Conservation (phyloP, 2,888 invertebrate species). For the Sisyra terminalis region DNA sequence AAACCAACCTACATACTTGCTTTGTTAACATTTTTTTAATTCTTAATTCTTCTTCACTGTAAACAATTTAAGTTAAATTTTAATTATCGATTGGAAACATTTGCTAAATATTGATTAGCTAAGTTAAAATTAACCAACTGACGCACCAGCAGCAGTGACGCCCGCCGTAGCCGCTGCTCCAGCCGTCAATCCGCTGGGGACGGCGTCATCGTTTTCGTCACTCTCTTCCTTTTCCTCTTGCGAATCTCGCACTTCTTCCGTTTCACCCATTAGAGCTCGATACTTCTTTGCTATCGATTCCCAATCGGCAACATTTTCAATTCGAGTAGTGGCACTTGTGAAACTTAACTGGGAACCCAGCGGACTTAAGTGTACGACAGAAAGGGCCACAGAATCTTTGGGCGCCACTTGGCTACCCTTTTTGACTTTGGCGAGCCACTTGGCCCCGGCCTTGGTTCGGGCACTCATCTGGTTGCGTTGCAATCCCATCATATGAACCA, state of each 20-base stretch:
- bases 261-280: constrained; percentile 49
- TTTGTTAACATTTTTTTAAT: too few relatives aligned
- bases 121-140: constrained; percentile 11
- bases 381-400: constrained; percentile 62
- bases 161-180: constrained; percentile 9
- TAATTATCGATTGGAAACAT: too few relatives aligned
- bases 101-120: too few relatives aligned
- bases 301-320: constrained; percentile 86
- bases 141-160: constrained; percentile 13
- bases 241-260: constrained; percentile 34
- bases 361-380: constrained; percentile 67
- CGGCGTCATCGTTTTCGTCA: constrained; percentile 19
- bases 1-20: too few relatives aligned
- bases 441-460: constrained; percentile 71
- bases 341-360: constrained; percentile 74
- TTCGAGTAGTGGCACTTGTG: constrained; percentile 54
- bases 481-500: constrained; percentile 64
- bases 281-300: constrained; percentile 80
- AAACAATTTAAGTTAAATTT: too few relatives aligned
- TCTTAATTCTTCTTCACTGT: too few relatives aligned
- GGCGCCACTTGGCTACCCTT: constrained; percentile 62
- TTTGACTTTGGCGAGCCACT: constrained; percentile 78
- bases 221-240: constrained; percentile 21
- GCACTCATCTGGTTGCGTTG: constrained; percentile 56
- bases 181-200: constrained; percentile 15